phyloP scores from a whole-genome alignment of 2,113 vertebrate genomes.

The Cebus imitator region DNA sequence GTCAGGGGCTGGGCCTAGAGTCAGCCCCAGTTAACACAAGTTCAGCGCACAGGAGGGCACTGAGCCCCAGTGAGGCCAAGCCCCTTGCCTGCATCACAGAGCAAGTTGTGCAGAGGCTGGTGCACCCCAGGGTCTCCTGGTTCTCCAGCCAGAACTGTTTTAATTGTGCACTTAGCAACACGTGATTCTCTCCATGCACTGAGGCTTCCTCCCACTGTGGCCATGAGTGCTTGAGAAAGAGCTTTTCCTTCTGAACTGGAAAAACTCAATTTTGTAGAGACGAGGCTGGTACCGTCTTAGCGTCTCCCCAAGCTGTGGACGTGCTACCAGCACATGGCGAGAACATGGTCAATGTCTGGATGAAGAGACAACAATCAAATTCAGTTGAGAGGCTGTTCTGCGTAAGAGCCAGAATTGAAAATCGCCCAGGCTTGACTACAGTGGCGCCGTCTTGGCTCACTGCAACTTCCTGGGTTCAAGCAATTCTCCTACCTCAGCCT shows the following conservation, averaged over 20 bases:
- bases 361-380: background rate
- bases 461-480: no score
- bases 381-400: background rate
- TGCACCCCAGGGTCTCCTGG: background rate
- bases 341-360: background rate
- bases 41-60: background rate
- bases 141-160: background rate
- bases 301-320: background rate
- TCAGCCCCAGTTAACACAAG: background rate
- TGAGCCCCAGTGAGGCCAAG: background rate
- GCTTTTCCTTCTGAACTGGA: background rate
- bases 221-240: background rate
- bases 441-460: no score
- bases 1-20: background rate
- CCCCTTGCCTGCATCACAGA: background rate
- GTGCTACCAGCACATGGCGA: background rate
- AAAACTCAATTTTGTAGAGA: background rate
- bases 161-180: background rate
- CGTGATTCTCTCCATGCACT: background rate
- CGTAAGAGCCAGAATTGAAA: background rate
- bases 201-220: background rate
- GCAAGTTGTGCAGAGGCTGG: background rate
- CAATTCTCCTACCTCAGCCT: no score
- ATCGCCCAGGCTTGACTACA: background rate
- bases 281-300: background rate